phyloP scores from a whole-genome alignment of 2,797 vertebrate species.

The Gila robusta region DNA sequence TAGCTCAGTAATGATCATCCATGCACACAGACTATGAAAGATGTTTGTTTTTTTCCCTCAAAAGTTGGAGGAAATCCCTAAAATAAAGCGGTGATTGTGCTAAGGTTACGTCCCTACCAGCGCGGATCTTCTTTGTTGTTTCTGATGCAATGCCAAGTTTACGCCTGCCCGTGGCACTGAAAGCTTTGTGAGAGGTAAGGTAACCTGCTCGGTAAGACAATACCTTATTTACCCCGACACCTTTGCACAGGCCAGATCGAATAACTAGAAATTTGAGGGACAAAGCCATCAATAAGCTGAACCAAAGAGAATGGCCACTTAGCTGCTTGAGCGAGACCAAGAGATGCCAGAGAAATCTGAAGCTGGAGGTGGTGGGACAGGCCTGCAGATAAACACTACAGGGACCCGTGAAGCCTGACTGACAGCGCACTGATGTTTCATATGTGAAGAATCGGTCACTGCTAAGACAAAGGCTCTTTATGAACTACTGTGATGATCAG shows the following conservation, averaged over 20 bases:
- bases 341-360: slow-evolving; percentile 55
- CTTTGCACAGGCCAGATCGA: slow-evolving; percentile 68
- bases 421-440: slow-evolving; percentile 18
- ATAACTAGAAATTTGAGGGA: slow-evolving; percentile 70
- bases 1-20: neutral
- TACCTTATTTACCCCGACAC: slow-evolving; percentile 63
- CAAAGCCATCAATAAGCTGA: slow-evolving; percentile 64
- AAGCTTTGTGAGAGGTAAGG: slow-evolving; percentile 56
- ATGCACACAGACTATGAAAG: neutral
- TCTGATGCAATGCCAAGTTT: slow-evolving; percentile 69
- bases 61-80: slow-evolving; percentile 22
- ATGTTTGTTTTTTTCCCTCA: neutral
- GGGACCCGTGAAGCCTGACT: slow-evolving; percentile 20
- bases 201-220: slow-evolving; percentile 58
- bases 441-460: neutral
- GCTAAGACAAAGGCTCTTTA: slow-evolving; percentile 21
- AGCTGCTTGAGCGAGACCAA: slow-evolving; percentile 36
- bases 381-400: neutral
- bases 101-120: slow-evolving; percentile 32
- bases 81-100: slow-evolving; percentile 62
- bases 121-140: slow-evolving; percentile 60
- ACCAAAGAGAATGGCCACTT: slow-evolving; percentile 51
- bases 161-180: slow-evolving; percentile 58
- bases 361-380: slow-evolving; percentile 46
- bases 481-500: neutral